Conservation (phyloP, 2,888 invertebrate species). For the Cheilosia vernalis region DNA sequence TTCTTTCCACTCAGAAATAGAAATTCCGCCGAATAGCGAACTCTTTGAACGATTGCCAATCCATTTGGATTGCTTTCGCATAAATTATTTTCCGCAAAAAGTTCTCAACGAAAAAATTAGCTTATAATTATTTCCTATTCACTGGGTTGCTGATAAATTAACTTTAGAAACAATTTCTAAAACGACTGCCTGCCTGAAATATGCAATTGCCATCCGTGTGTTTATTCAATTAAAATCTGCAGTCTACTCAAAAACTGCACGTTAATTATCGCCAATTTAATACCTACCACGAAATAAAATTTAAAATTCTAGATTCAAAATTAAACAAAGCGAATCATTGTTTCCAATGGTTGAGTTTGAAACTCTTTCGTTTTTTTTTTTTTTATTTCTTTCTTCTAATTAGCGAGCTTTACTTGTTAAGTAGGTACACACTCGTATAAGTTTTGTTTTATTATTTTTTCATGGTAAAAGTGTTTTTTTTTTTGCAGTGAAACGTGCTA, state of each 20-base stretch:
- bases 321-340: slow-evolving; percentile 70
- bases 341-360: slow-evolving; percentile 62
- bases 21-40: slow-evolving; percentile 10
- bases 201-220: slow-evolving; percentile 18
- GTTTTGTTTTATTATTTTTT: slow-evolving; percentile 25
- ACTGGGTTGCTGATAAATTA: slow-evolving; percentile 44
- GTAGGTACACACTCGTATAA: not conserved
- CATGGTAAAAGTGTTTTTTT: not conserved
- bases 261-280: slow-evolving; percentile 44
- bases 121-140: slow-evolving; percentile 65
- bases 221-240: slow-evolving; percentile 47
- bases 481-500: slow-evolving; percentile 58
- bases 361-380: slow-evolving; percentile 12
- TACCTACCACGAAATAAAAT: slow-evolving; percentile 31
- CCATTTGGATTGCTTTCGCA: slow-evolving; percentile 19
- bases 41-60: slow-evolving; percentile 47
- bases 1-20: not conserved
- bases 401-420: slow-evolving; percentile 47
- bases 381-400: slow-evolving; percentile 24
- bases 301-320: slow-evolving; percentile 57
- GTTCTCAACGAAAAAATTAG: slow-evolving; percentile 21
- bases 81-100: slow-evolving; percentile 16
- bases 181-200: not conserved
- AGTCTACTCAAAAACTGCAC: slow-evolving; percentile 33
- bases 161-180: slow-evolving; percentile 1